A percentile compares a stretch with the other conserved stretches of the same genome.
These are phyloP conservation scores for Lucilia cuprina DNA, from an alignment of 1,140 invertebrate species.

Conservation along the genomic window DNA sequence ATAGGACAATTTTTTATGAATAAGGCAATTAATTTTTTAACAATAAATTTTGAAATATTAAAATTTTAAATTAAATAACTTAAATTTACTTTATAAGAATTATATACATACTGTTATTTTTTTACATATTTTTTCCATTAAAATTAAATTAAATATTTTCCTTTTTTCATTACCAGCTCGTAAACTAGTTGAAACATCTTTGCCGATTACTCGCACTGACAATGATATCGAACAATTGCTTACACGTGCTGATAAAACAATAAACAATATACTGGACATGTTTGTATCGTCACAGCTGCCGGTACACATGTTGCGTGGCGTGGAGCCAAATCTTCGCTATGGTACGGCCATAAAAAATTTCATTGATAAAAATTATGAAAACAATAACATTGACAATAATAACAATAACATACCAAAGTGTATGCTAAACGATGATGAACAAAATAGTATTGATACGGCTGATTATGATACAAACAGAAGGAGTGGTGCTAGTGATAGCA, in stretches of 20 bases:
- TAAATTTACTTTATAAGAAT: neutral
- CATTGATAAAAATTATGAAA: constrained; percentile 40
- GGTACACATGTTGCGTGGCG: constrained; percentile 58
- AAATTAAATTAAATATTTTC: neutral
- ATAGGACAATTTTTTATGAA: too few relatives aligned
- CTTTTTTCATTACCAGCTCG: constrained; percentile 65
- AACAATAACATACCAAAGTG: constrained; percentile 24
- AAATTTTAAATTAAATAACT: too few relatives aligned
- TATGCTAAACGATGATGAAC: neutral
- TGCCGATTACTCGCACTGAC: constrained; percentile 71
- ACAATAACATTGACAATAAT: constrained; percentile 1
- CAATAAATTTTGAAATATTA: too few relatives aligned
- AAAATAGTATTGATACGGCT: neutral
- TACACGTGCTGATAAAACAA: constrained; percentile 44
- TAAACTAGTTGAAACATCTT: constrained; percentile 66
- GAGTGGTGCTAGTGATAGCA: neutral
- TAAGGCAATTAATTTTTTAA: too few relatives aligned
- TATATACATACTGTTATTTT: neutral
- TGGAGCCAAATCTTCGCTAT: constrained; percentile 58
- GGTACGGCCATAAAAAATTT: constrained; percentile 51
- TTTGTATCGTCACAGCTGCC: constrained; percentile 57
- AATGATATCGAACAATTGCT: constrained; percentile 68
- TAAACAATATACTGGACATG: constrained; percentile 59
- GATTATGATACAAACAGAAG: neutral
- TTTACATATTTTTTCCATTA: neutral